Evolutionary conservation across 1,140 invertebrate species (phyloP), one percentile per base, ranked within the genome.

Genomic region (Danaus plexippus): DNA sequence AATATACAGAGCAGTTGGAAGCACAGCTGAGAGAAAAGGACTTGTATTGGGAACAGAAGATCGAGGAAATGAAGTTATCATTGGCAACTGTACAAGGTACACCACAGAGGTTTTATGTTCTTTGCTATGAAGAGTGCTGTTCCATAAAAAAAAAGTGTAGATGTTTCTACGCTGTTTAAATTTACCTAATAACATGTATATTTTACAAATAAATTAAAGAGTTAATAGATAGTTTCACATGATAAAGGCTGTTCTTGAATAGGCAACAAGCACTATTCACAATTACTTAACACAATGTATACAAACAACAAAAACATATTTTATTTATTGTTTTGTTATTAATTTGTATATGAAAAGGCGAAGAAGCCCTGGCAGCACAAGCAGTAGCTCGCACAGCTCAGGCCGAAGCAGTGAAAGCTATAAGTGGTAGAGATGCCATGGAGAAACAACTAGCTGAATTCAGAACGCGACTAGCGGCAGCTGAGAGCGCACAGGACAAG

Each of bases 291-390:
- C n/a, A n/a, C n/a, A 32, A 8, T 32, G 22, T 32, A 32, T 32
- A 32, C 7, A 6, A 32, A 32, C 22, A 32, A 32, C 0, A 32
- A 7, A 32, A 7, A 3, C 5, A 32, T 32, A 32, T 32, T 32
- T 32, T 32, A 8, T 32, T 32, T 32, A 32, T 32, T 32, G 4
- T 6, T 32, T 32, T 6, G 22, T 0, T 32, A 32, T 32, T 32
- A 32, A 32, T 61, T 57, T 59, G 46, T 15, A 47, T 52, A 57
- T 9, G 64, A 52, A 15, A 41, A 87, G 85, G 85, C 45, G 84
- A 87, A 59, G 87, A 88, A 63, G 85, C 85, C 47, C 65, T 79
- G 4, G 87, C 85, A n/a, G 92, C 92, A 0, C 81, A 87, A 56
- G 65, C 79, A n/a, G 83, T 87, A 42, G 85, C 85, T 10, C 69